A percentile compares a stretch with the other conserved stretches of the same genome.
These are phyloP conservation scores for Dicentrarchus labrax DNA, from an alignment of 2,113 vertebrate genomes.

Conservation along the genomic window DNA sequence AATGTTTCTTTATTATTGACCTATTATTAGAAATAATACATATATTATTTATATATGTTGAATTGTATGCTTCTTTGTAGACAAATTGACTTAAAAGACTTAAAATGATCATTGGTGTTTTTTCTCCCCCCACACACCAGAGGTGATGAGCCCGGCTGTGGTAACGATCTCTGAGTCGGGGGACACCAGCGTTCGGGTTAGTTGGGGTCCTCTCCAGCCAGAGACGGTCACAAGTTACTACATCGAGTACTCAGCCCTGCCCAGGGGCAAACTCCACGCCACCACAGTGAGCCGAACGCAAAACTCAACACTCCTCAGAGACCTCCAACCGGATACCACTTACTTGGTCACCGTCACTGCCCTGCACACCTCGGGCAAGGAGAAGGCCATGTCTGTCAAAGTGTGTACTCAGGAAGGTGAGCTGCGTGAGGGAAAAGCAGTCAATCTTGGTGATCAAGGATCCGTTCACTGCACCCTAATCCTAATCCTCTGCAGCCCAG, in stretches of 20 bases:
- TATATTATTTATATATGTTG: too few species aligned
- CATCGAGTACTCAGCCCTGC: slow-evolving; percentile 89
- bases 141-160: slow-evolving; percentile 84
- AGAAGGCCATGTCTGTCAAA: slow-evolving; percentile 92
- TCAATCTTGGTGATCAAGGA: neutral
- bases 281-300: slow-evolving; percentile 81
- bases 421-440: neutral
- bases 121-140: slow-evolving; percentile 40
- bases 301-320: slow-evolving; percentile 88
- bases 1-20: too few species aligned
- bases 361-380: slow-evolving; percentile 85
- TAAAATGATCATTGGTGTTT: neutral
- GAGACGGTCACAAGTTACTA: slow-evolving; percentile 83
- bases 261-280: slow-evolving; percentile 78
- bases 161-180: slow-evolving; percentile 88
- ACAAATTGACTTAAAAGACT: too few species aligned
- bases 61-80: too few species aligned
- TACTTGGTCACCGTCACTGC: slow-evolving; percentile 94
- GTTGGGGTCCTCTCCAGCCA: slow-evolving; percentile 89
- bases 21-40: too few species aligned
- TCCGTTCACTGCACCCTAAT: slow-evolving; percentile 34
- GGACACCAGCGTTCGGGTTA: slow-evolving; percentile 87
- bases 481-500: slow-evolving; percentile 25
- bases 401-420: slow-evolving; percentile 91
- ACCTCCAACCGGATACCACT: slow-evolving; percentile 89